phyloP scores from a whole-genome alignment of 1,140 invertebrate genomes.

The Belonocnema kinseyi region DNA sequence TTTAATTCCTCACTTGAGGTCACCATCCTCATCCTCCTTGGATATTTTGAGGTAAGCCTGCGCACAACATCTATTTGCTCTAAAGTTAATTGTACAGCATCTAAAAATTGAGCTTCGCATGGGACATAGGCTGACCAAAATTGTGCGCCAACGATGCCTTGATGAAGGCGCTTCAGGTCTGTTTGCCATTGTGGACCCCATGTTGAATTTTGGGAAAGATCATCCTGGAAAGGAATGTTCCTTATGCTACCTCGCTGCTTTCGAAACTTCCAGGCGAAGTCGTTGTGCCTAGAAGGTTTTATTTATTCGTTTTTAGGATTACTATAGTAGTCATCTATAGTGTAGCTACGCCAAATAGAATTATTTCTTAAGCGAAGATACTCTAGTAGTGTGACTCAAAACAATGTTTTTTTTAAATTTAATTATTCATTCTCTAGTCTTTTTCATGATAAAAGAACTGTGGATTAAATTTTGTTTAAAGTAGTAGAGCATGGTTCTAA shows the following conservation, averaged over 20 bases:
- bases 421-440: too few relatives aligned
- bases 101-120: conserved; percentile 87
- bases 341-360: conserved; percentile 10
- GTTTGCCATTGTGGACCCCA: conserved; percentile 75
- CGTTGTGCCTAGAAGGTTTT: conserved; percentile 80
- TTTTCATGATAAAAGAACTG: too few relatives aligned
- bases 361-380: background rate
- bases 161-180: conserved; percentile 75
- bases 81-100: conserved; percentile 86
- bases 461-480: too few relatives aligned
- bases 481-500: too few relatives aligned
- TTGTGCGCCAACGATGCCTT: conserved; percentile 80
- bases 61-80: conserved; percentile 90
- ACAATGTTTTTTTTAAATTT: too few relatives aligned
- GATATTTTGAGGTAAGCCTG: conserved; percentile 78
- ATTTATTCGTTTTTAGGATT: background rate
- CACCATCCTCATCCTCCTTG: conserved; percentile 54
- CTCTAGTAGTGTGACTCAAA: too few relatives aligned
- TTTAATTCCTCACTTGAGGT: conserved; percentile 80
- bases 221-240: conserved; percentile 82
- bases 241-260: conserved; percentile 84
- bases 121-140: conserved; percentile 94
- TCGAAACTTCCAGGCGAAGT: conserved; percentile 89
- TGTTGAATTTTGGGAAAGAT: conserved; percentile 76
- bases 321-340: conserved; percentile 30